A percentile compares a stretch with the other conserved stretches of the same genome.
Evolutionary conservation across 2,113 vertebrate genomes (phyloP).

Genomic region (Sinocyclocheilus maitianheensis): DNA sequence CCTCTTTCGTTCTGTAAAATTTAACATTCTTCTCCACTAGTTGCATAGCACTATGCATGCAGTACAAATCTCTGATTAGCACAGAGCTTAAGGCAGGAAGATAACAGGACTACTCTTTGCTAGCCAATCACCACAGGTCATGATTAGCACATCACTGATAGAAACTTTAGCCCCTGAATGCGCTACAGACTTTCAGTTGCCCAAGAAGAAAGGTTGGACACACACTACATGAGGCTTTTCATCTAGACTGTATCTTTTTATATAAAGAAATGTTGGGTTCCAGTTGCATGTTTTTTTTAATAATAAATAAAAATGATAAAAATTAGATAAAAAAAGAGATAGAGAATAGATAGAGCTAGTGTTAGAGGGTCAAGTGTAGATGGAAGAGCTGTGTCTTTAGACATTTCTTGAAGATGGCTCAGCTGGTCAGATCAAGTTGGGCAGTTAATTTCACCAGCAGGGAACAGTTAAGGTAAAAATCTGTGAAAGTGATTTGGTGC

Average conservation of each 20-base stretch:
- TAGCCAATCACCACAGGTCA: neutral
- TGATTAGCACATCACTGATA: conserved; percentile 8
- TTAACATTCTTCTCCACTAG: neutral
- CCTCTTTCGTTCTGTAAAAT: neutral
- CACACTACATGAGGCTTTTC: neutral
- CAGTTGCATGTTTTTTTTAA: neutral
- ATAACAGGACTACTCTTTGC: neutral
- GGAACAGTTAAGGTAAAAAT: too few species aligned
- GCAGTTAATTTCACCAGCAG: too few species aligned
- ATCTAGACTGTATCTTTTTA: neutral
- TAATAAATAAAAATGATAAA: too few species aligned
- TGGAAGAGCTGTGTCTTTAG: too few species aligned
- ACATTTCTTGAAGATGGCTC: too few species aligned
- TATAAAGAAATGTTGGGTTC: neutral
- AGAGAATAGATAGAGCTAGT: too few species aligned
- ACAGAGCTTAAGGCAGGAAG: neutral
- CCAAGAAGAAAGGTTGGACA: neutral
- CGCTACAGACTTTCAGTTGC: neutral
- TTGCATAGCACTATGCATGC: neutral
- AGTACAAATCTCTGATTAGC: neutral
- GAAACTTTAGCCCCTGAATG: conserved; percentile 1
- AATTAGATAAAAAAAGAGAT: too few species aligned
- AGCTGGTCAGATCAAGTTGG: too few species aligned
- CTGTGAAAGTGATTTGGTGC: too few species aligned
- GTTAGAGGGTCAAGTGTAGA: too few species aligned